A percentile compares a stretch with the other conserved stretches of the same genome.
Conservation (phyloP, 2,797 vertebrate genomes). For the Ctenosaura bakeri region DNA sequence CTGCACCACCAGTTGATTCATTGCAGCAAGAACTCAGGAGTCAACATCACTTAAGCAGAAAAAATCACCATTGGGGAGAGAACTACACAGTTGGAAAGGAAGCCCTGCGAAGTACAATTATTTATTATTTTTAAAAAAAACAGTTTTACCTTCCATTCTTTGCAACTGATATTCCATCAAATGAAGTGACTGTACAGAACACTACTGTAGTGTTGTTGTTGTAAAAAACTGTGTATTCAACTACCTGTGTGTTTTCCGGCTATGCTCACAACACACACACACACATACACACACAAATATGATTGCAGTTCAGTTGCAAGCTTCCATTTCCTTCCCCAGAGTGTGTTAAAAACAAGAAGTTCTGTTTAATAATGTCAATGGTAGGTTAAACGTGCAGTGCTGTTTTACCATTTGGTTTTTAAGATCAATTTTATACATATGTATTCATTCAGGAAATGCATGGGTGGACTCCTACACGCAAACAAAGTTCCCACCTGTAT, state of each 20-base stretch:
- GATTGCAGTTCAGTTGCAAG: conserved; percentile 29
- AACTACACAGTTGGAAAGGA: conserved; percentile 25
- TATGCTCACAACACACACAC: conserved; percentile 40
- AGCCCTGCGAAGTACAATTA: background rate
- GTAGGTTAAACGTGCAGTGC: conserved; percentile 44
- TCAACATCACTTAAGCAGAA: conserved; percentile 6
- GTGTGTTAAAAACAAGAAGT: conserved; percentile 24
- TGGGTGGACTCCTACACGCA: background rate
- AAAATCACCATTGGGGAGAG: background rate
- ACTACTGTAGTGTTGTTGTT: background rate
- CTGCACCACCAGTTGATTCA: background rate
- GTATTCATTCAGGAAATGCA: conserved; percentile 63
- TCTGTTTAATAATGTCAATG: conserved; percentile 50
- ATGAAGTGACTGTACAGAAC: conserved; percentile 39
- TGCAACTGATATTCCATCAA: conserved; percentile 58
- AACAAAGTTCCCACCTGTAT: conserved; percentile 38
- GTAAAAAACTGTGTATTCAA: conserved; percentile 29
- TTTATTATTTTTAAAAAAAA: background rate
- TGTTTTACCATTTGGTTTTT: conserved; percentile 39
- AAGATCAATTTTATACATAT: conserved; percentile 67
- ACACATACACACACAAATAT: background rate
- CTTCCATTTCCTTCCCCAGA: conserved; percentile 26
- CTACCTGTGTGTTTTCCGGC: background rate
- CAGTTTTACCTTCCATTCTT: conserved; percentile 13
- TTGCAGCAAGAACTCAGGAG: conserved; percentile 26